phyloP scores from a whole-genome alignment of 2,113 vertebrate genomes.

The Illadopsis cleaveri region DNA sequence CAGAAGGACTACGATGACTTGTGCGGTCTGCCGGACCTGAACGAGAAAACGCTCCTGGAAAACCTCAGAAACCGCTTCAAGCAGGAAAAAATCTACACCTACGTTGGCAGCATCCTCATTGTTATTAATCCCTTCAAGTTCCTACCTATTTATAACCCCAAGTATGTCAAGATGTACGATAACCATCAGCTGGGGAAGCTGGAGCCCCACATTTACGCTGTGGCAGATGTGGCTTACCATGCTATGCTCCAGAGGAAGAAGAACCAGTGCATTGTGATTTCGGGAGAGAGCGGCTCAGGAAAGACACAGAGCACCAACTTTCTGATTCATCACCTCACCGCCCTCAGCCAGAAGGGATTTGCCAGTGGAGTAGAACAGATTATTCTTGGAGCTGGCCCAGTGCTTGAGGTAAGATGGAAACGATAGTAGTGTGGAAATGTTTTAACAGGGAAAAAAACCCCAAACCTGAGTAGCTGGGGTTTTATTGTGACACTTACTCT shows the following conservation, averaged over 20 bases:
- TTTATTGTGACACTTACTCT: not conserved
- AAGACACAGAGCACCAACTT: slow-evolving; percentile 99
- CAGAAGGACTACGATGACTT: slow-evolving; percentile 92
- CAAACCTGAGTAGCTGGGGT: not conserved
- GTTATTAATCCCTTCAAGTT: slow-evolving; percentile 99
- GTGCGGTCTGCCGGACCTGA: slow-evolving; percentile 90
- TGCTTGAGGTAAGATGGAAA: slow-evolving; percentile 89
- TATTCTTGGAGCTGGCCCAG: slow-evolving; percentile 96
- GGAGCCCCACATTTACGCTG: slow-evolving; percentile 96
- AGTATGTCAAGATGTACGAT: slow-evolving; percentile 99
- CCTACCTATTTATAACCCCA: slow-evolving; percentile 98
- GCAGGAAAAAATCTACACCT: slow-evolving; percentile 98
- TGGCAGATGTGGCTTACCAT: slow-evolving; percentile 96
- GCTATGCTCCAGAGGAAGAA: slow-evolving; percentile 92
- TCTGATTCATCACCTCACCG: slow-evolving; percentile 97
- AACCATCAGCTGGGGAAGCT: slow-evolving; percentile 94
- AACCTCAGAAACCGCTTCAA: slow-evolving; percentile 94
- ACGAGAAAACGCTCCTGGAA: slow-evolving; percentile 94
- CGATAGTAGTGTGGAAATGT: not conserved
- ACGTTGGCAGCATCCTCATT: slow-evolving; percentile 96
- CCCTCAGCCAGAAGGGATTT: slow-evolving; percentile 98
- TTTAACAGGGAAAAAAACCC: not conserved
- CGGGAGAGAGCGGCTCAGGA: slow-evolving; percentile 96
- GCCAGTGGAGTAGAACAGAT: slow-evolving; percentile 99
- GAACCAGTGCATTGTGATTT: slow-evolving; percentile 98